Evolutionary conservation across 1,140 invertebrate genomes (phyloP).

Genomic region (Teleopsis dalmanni): DNA sequence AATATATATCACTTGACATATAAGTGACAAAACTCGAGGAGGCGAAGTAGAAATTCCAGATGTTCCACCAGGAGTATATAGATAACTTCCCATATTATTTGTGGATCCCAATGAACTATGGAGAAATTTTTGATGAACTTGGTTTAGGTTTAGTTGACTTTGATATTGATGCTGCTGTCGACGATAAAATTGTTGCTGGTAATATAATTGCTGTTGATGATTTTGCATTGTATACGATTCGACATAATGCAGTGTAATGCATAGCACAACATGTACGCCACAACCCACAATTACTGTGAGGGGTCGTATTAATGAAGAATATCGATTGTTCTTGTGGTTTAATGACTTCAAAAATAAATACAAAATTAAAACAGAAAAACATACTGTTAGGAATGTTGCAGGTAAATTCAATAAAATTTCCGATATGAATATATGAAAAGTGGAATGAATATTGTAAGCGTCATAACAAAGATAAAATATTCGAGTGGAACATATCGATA

Average conservation of each 20-base stretch:
- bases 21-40: slow-evolving; percentile 56
- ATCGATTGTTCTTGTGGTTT: slow-evolving; percentile 57
- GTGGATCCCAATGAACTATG: slow-evolving; percentile 8
- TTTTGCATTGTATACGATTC: slow-evolving; percentile 47
- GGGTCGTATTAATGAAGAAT: slow-evolving; percentile 62
- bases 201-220: slow-evolving; percentile 21
- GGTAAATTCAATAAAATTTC: slow-evolving; percentile 75
- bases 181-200: slow-evolving; percentile 30
- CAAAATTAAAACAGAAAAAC: slow-evolving; percentile 76
- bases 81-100: not conserved
- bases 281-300: slow-evolving; percentile 66
- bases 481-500: slow-evolving; percentile 68
- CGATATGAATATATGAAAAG: slow-evolving; percentile 68
- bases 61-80: not conserved
- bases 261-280: slow-evolving; percentile 64
- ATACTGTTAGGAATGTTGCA: slow-evolving; percentile 73
- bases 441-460: slow-evolving; percentile 75
- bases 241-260: slow-evolving; percentile 71
- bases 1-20: slow-evolving; percentile 76
- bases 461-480: slow-evolving; percentile 84
- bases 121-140: slow-evolving; percentile 14
- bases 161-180: slow-evolving; percentile 17
- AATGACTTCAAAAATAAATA: slow-evolving; percentile 69
- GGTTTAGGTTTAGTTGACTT: not conserved
- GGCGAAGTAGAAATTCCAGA: slow-evolving; percentile 19